Conservation (phyloP, 2,113 vertebrate genomes). For the Eudorcas thomsonii region DNA sequence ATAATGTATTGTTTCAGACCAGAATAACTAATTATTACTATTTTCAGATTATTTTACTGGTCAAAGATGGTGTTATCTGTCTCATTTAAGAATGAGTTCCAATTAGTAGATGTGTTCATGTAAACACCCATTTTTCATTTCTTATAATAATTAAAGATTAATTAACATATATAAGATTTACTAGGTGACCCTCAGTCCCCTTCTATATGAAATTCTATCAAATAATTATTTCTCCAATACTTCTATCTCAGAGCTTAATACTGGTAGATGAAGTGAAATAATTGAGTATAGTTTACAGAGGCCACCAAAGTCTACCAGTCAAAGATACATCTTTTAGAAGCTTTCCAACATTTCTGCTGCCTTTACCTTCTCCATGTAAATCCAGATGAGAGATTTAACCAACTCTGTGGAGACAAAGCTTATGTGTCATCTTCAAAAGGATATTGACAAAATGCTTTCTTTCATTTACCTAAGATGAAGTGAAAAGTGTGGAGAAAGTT, state of each 20-base stretch:
- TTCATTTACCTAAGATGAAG: slow-evolving; percentile 1
- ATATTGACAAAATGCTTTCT: background rate
- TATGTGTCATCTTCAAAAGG: background rate
- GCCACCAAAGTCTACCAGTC: background rate
- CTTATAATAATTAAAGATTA: background rate
- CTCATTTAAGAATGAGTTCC: background rate
- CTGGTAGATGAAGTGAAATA: background rate
- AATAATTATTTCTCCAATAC: background rate
- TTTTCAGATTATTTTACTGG: background rate
- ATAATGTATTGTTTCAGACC: background rate
- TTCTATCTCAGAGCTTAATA: background rate
- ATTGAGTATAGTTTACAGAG: background rate
- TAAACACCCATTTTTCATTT: background rate
- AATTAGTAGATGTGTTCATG: background rate
- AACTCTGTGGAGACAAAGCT: background rate
- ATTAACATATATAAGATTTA: background rate
- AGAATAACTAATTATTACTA: background rate
- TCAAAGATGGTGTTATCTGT: background rate
- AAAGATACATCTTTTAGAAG: background rate
- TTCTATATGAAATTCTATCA: background rate
- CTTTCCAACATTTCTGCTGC: background rate
- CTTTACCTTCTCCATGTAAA: background rate
- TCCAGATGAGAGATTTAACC: background rate
- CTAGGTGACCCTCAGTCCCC: background rate
- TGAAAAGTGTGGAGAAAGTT: background rate